Base-by-base conservation (phyloP, 2,113 vertebrate species). In the Prionailurus bengalensis region DNA sequence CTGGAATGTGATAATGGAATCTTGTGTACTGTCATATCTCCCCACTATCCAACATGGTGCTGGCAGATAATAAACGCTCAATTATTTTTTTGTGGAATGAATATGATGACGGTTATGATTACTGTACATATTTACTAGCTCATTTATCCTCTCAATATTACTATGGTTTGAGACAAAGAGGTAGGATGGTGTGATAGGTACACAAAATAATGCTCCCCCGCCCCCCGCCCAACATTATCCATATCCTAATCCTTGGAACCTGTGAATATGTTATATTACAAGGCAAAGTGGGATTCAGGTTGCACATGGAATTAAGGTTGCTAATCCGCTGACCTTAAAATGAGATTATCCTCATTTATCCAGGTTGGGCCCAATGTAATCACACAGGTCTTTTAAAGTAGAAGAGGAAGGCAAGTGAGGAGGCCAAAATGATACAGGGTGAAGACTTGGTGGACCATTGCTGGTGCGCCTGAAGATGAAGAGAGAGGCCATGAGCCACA, bases 121-220 rank as follows among this genome's bases (percentile, higher is more conserved):
- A 36, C n/a, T 25, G 4, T 55, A 63, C 48, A 84, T 11, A n/a
- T 91, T 89, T 68, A 31, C 65, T 58, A 89, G n/a, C 5, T 89
- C 55, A 25, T n/a, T 45, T 89, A 36, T 85, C n/a, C 31, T 78
- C 68, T 5, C 21, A 63, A 14, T 13, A 45, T 66, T 66, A 55
- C 14, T 66, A 11, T 87, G 29, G 16, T 27, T 97, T 91, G 36
- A 82, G 85, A 82, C 31, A 94, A 94, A 89, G 71, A 89, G 23
- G 25, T 66, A 12, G n/a, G 48, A 31, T 45, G 27, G 10, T 80
- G 4, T 68, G 42, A 23, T 61, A 61, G 58, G 16, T 2, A 27
- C 68, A 23, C 9, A 76, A 66, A 85, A 36, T 29, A n/a, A 51
- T 9, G n/a, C 25, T 51, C 55, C 23, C 0, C 29, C 13, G 4